Evolutionary conservation across 2,113 vertebrate species (phyloP), one percentile per base, ranked within the genome.

Genomic region (Spheniscus mendiculus): DNA sequence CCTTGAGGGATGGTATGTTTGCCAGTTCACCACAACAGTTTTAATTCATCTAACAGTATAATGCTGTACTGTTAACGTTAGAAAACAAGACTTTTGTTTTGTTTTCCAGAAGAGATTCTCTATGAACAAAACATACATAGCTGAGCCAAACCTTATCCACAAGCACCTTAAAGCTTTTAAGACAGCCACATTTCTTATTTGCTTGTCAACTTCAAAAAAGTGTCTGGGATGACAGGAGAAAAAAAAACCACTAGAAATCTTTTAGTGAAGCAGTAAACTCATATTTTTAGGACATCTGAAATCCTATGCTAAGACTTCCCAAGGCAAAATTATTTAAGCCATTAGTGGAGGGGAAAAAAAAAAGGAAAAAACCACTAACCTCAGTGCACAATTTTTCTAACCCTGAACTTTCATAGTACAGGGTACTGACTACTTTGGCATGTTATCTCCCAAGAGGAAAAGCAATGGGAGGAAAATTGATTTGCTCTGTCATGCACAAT

Each of bases 381-480:
- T 90, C 83, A 71, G 65, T 61, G 74, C 53, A 91, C n/a, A 50
- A 76, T 93, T 85, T 83, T 18, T 85, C 87, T 91, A 79, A 91
- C 30, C 77, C 79, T 66, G 53, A 95, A 66, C 53, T 71, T 61
- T 83, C 74, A 65, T 4, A 49, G 34, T 40, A 79, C 65, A 85
- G 66, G 15, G 40, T 76, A 91, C 72, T 73, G 92, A 66, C 90
- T 92, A 49, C 81, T 95, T 70, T 79, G 69, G 92, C 69, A 79
- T 56, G 52, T 78, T 91, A 78, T 71, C 36, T 95, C 83, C 86
- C 91, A 97, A 92, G 83, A 96, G 89, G 56, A 91, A 95, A 93
- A 83, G 95, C 91, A 62, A 93, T 42, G 58, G 82, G 87, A 97
- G 82, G 92, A 95, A 91, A 97, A 95, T 61, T 93, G 70, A 96